A percentile compares a stretch with the other conserved stretches of the same genome.
phyloP scores from a whole-genome alignment of 1,140 invertebrate species.

The Dreissena rostriformis region DNA sequence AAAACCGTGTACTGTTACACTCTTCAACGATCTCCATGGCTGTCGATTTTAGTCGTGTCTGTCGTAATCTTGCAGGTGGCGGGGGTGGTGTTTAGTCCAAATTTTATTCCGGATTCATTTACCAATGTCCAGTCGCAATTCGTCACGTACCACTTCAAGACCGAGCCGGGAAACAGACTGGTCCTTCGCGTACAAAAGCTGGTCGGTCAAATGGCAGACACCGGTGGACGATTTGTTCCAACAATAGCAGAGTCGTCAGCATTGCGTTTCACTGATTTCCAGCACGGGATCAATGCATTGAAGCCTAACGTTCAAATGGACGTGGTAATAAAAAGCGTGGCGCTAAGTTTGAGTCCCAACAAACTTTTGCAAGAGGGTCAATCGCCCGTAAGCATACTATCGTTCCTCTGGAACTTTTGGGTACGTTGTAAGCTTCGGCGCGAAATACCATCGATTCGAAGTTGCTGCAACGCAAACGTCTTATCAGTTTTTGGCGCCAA shows the following conservation, averaged over 20 bases:
- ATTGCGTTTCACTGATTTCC: slow-evolving; percentile 1
- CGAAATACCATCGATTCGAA: slow-evolving; percentile 9
- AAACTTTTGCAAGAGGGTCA: slow-evolving; percentile 33
- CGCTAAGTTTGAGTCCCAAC: slow-evolving; percentile 1
- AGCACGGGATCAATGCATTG: neutral
- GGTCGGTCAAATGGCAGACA: neutral
- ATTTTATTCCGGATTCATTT: slow-evolving; percentile 7
- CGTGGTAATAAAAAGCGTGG: slow-evolving; percentile 25
- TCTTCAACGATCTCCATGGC: slow-evolving; percentile 4
- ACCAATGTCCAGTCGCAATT: slow-evolving; percentile 1
- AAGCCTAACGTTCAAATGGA: neutral
- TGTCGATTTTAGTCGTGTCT: slow-evolving; percentile 6
- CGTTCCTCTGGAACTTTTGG: slow-evolving; percentile 18
- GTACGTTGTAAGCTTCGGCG: slow-evolving; percentile 22
- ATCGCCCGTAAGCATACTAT: slow-evolving; percentile 5
- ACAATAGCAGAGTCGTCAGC: slow-evolving; percentile 10
- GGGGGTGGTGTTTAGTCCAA: slow-evolving; percentile 14
- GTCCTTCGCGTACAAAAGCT: slow-evolving; percentile 28
- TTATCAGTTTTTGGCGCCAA: neutral
- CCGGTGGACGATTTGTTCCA: slow-evolving; percentile 1
- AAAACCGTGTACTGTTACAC: slow-evolving; percentile 2
- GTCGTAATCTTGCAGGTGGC: slow-evolving; percentile 3
- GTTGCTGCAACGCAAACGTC: slow-evolving; percentile 23
- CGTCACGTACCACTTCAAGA: neutral
- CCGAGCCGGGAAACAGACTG: slow-evolving; percentile 1